phyloP scores from a whole-genome alignment of 2,113 vertebrate species.

The Ptyas mucosa region DNA sequence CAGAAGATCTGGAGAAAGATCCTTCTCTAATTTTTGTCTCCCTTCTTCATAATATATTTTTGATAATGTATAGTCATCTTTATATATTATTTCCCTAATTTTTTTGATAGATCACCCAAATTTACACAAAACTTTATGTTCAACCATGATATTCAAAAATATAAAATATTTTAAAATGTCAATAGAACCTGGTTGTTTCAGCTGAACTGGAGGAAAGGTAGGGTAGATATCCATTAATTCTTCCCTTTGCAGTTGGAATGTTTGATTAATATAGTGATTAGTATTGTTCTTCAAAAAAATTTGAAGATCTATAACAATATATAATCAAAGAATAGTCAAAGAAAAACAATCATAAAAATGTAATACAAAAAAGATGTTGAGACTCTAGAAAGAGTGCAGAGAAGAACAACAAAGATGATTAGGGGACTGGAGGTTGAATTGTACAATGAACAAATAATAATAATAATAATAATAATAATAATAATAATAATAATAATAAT shows the following conservation, averaged over 20 bases:
- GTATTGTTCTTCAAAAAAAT: neutral
- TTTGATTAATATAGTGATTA: neutral
- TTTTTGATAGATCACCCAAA: neutral
- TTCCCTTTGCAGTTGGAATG: neutral
- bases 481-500: no score
- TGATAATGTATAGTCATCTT: neutral
- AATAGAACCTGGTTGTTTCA: neutral
- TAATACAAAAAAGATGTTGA: neutral
- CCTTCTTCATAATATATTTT: neutral
- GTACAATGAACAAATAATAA: no score
- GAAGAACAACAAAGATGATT: neutral
- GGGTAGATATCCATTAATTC: neutral
- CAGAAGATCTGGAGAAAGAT: neutral
- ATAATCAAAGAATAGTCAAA: neutral
- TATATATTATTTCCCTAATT: neutral
- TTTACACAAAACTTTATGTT: neutral
- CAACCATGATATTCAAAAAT: neutral
- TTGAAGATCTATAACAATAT: neutral
- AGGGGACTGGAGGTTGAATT: neutral
- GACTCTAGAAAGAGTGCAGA: neutral
- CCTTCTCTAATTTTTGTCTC: neutral
- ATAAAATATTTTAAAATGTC: neutral
- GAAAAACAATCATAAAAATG: neutral
- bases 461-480: no score
- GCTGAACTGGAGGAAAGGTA: neutral